A percentile compares a stretch with the other conserved stretches of the same genome.
Evolutionary conservation across 2,797 vertebrate genomes (phyloP).

Genomic region (Enteromius mattozi): DNA sequence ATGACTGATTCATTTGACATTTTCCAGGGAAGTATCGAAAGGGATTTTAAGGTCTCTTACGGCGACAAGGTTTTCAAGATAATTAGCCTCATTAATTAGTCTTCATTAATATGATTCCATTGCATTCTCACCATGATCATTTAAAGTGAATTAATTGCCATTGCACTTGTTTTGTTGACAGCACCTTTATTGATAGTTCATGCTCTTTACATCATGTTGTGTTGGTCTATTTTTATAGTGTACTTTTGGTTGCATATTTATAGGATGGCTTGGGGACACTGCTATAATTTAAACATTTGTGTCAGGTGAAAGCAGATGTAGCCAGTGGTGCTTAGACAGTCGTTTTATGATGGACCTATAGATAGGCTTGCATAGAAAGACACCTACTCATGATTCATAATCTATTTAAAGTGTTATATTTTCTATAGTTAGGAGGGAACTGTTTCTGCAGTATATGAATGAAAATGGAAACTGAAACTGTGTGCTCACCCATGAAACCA

Average conservation of each 20-base stretch:
- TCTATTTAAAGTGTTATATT: constrained; percentile 40
- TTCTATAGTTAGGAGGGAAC: constrained; percentile 18
- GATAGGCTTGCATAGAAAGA: constrained; percentile 10
- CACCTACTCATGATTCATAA: constrained; percentile 45
- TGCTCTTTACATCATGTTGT: neutral
- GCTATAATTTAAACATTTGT: neutral
- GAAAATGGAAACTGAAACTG: neutral
- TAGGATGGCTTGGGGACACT: neutral
- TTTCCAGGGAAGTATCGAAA: neutral
- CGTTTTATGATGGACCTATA: constrained; percentile 9
- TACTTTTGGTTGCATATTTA: neutral
- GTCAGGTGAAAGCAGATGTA: constrained; percentile 25
- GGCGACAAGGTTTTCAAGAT: constrained; percentile 1
- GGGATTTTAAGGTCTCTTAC: constrained; percentile 14
- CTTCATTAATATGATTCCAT: constrained; percentile 27
- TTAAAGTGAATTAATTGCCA: constrained; percentile 16
- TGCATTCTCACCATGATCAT: constrained; percentile 9
- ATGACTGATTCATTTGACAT: constrained; percentile 27
- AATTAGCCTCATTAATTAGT: constrained; percentile 27
- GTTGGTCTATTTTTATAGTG: neutral
- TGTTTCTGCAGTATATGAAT: constrained; percentile 2
- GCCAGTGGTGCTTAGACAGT: constrained; percentile 1
- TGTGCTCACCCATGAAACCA: neutral
- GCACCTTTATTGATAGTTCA: neutral
- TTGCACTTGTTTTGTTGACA: neutral